phyloP scores from a whole-genome alignment of 2,888 invertebrate species.

The Cosmia pyralina region DNA sequence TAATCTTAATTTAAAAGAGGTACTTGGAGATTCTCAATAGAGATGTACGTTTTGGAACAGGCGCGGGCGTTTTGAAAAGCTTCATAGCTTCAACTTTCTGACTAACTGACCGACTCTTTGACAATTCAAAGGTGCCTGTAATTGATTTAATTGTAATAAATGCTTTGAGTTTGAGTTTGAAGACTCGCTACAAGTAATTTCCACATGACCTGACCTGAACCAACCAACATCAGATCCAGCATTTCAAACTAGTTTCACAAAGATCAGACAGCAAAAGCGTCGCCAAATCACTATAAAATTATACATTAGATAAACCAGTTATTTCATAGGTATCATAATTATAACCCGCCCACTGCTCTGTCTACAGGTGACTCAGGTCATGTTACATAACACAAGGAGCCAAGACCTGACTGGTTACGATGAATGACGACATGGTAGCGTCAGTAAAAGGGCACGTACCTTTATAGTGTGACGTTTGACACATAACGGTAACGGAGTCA shows the following conservation, averaged over 20 bases:
- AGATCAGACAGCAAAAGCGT: slow-evolving; percentile 4
- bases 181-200: background rate
- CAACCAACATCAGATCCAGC: background rate
- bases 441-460: slow-evolving; percentile 45
- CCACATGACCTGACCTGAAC: background rate
- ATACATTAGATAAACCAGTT: slow-evolving; percentile 5
- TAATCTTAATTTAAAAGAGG: too few species aligned
- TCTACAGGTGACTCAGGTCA: slow-evolving; percentile 40
- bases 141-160: too few species aligned
- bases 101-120: too few species aligned
- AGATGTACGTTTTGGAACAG: too few species aligned
- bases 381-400: slow-evolving; percentile 35
- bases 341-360: background rate
- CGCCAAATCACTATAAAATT: background rate
- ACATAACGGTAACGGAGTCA: slow-evolving; percentile 29
- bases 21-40: too few species aligned
- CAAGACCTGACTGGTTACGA: slow-evolving; percentile 39
- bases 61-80: too few species aligned
- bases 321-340: slow-evolving; percentile 19
- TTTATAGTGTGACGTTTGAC: slow-evolving; percentile 32
- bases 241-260: slow-evolving; percentile 21
- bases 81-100: too few species aligned
- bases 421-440: slow-evolving; percentile 29
- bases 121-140: too few species aligned
- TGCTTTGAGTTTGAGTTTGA: too few species aligned